Evolutionary conservation across 1,140 invertebrate species (phyloP).

Genomic region (Metaphire vulgaris): DNA sequence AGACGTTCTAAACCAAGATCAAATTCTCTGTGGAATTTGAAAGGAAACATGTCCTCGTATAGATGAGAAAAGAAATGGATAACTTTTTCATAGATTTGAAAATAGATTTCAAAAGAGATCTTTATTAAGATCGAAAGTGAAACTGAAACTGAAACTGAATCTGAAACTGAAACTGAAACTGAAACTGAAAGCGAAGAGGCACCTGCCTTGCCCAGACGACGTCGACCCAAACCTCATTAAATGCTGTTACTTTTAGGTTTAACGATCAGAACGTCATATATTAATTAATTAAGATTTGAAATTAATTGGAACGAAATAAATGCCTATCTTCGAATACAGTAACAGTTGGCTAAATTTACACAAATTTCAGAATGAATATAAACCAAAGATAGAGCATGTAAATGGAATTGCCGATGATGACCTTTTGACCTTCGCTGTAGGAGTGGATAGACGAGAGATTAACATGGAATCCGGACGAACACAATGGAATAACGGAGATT

Average conservation of each 20-base stretch:
- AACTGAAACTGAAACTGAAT: background rate
- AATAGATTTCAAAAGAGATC: background rate
- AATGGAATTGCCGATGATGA: no score
- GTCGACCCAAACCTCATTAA: background rate
- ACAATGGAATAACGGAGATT: constrained; percentile 28
- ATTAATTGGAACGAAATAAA: background rate
- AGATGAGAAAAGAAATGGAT: background rate
- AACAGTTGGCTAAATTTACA: no score
- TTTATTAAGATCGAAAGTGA: background rate
- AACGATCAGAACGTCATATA: background rate
- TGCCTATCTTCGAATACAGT: background rate
- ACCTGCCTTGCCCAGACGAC: no score
- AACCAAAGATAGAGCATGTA: no score
- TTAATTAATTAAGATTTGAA: background rate
- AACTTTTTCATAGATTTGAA: background rate
- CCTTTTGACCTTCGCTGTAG: constrained; percentile 3
- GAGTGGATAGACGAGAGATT: constrained; percentile 31
- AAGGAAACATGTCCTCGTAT: no score
- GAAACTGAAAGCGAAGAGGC: no score
- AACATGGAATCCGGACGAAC: constrained; percentile 18
- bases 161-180: background rate
- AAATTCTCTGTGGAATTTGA: no score
- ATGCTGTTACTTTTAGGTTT: background rate
- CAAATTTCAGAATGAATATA: no score
- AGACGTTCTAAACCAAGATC: no score